Evolutionary conservation across 2,797 vertebrate species (phyloP), one percentile per base, ranked within the genome.

Genomic region (Sebastes minor): DNA sequence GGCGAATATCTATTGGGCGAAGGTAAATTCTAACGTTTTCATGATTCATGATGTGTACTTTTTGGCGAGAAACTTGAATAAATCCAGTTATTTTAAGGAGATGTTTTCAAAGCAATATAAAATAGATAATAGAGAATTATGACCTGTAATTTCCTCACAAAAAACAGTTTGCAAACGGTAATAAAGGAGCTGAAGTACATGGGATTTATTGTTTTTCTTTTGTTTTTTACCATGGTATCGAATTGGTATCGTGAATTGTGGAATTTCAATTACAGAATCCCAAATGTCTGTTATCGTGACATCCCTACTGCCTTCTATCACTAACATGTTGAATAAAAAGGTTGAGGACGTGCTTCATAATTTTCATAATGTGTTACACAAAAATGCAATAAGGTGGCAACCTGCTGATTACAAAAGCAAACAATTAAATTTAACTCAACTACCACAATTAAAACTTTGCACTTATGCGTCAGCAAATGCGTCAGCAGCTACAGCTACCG

Each of bases 381-480:
- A 30, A 85, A 71, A 62, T 52, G 25, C 60, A 85, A 81, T 78
- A 23, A 63, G 20, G 55, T 60, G 62, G 66, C 25, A 80, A 59
- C 30, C 30, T 18, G 22, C 75, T 86, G 75, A 89, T 81, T 74
- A 73, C 42, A 85, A 86, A 81, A 65, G 46, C 71, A 80, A 89
- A 85, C 74, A 83, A 89, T 83, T 70, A 20, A 42, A 86, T 78
- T 70, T 1, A 49, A 42, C 65, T 66, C 63, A 84, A 81, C 38
- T 30, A 42, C 62, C 22, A n/a, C 46, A 74, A 72, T 89, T 80
- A 87, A 86, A 91, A 83, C 78, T 78, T 85, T 71, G 78, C 81
- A 80, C 71, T 81, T 64, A 71, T 22, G 32, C 32, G 75, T 65
- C 27, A 61, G 57, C 46, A 53, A 89, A 82, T 74, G 81, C 55